These are phyloP conservation scores for Neosilurus hyrtlii DNA, from an alignment of 2,797 vertebrate genomes.

Conservation along the genomic window DNA sequence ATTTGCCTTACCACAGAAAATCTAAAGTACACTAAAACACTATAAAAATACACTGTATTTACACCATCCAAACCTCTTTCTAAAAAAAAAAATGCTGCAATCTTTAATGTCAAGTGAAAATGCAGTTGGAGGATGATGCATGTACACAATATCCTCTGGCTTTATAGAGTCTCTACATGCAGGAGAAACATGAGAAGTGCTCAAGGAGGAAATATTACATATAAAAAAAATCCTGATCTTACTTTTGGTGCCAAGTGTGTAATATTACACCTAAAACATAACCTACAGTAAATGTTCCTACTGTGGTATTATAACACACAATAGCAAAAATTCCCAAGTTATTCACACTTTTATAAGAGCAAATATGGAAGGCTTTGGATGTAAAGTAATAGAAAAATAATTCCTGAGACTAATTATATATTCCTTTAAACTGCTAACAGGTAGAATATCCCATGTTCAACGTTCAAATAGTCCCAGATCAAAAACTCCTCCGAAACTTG, in stretches of 20 bases:
- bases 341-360: not conserved
- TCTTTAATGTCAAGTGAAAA: not conserved
- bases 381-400: not conserved
- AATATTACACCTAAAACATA: not conserved
- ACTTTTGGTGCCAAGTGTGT: not conserved
- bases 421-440: not conserved
- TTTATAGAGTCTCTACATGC: not conserved
- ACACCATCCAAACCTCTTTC: not conserved
- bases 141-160: no score
- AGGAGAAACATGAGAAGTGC: no score
- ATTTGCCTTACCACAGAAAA: not conserved
- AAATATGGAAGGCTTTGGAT: not conserved
- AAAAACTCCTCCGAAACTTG: no score
- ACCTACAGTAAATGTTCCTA: not conserved
- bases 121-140: no score
- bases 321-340: not conserved
- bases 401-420: not conserved
- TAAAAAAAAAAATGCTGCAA: not conserved
- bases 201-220: not conserved
- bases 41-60: not conserved
- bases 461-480: no score
- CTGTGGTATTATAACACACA: not conserved
- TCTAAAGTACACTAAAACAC: no score
- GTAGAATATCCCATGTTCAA: not conserved
- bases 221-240: not conserved